phyloP scores from a whole-genome alignment of 1,140 invertebrate species.

The Bombus impatiens region DNA sequence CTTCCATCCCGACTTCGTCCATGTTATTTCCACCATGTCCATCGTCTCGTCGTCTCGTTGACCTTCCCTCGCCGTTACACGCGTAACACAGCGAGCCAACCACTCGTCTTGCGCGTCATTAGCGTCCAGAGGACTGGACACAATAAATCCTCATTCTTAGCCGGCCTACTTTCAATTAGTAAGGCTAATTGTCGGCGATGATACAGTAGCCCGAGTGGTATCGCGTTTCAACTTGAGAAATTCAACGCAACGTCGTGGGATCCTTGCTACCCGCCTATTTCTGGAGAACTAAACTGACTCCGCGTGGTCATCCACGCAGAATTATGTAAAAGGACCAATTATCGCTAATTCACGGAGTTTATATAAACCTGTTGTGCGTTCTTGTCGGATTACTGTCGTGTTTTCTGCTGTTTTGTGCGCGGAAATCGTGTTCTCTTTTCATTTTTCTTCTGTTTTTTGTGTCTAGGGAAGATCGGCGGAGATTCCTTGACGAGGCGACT shows the following conservation, averaged over 20 bases:
- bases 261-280: slow-evolving; percentile 11
- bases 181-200: slow-evolving; percentile 50
- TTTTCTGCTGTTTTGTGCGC: neutral
- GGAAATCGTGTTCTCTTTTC: no score
- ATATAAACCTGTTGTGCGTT: slow-evolving; percentile 42
- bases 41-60: neutral
- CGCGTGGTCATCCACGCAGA: neutral
- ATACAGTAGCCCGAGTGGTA: slow-evolving; percentile 31
- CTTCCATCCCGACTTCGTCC: neutral
- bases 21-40: neutral
- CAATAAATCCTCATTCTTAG: slow-evolving; percentile 65
- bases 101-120: slow-evolving; percentile 28
- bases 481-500: neutral
- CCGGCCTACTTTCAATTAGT: slow-evolving; percentile 66
- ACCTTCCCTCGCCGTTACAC: neutral
- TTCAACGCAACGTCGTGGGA: slow-evolving; percentile 22
- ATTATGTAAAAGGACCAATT: slow-evolving; percentile 63
- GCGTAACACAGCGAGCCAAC: neutral
- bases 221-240: slow-evolving; percentile 61
- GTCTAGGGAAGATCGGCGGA: no score
- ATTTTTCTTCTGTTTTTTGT: no score
- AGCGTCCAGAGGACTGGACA: slow-evolving; percentile 44
- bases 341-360: slow-evolving; percentile 53
- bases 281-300: neutral
- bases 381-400: neutral